Evolutionary conservation across 2,797 vertebrate genomes (phyloP), one percentile per base, ranked within the genome.

Genomic region (Champsocephalus gunnari): DNA sequence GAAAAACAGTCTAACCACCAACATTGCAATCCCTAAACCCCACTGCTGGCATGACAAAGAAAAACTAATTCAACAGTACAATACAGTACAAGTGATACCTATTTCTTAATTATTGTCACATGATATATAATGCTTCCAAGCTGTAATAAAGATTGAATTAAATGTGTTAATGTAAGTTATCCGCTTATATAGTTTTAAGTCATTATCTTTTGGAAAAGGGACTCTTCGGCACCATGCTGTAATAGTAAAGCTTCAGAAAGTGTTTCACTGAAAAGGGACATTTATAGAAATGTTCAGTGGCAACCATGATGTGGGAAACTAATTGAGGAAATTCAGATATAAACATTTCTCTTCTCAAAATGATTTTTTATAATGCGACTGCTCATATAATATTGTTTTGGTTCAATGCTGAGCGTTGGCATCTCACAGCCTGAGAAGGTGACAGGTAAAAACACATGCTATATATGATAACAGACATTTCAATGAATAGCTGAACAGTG

Each of bases 401-500:
- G 80, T 67, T 82, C 7, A 43, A 70, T 53, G 75, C 78, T 73
- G 44, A 47, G 75, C 43, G 50, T 53, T 21, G 51, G 65, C 85
- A 69, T 85, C 71, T 75, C 55, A 41, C 54, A 7, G 62, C 75
- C 54, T 78, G 73, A 80, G 80, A 83, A 57, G 57, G 64, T 92
- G 92, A 93, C 93, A 92, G 92, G 87, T 92, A 88, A 93, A 93
- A 93, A 89, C 91, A 92, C 87, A 91, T 59, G 84, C 86, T 88
- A 69, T 87, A 90, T 90, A 82, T 87, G 90, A 92, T 91, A 89
- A 91, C 86, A 91, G 92, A 93, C 90, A 90, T 92, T 93, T 93
- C 92, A 85, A 92, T 92, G 92, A 93, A 93, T 94, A 93, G 90
- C 88, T 93, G 91, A 94, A 87, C 91, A 92, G 92, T 82, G 82